These are phyloP conservation scores for Delia radicum DNA, from an alignment of 1,140 invertebrate genomes.

Conservation along the genomic window DNA sequence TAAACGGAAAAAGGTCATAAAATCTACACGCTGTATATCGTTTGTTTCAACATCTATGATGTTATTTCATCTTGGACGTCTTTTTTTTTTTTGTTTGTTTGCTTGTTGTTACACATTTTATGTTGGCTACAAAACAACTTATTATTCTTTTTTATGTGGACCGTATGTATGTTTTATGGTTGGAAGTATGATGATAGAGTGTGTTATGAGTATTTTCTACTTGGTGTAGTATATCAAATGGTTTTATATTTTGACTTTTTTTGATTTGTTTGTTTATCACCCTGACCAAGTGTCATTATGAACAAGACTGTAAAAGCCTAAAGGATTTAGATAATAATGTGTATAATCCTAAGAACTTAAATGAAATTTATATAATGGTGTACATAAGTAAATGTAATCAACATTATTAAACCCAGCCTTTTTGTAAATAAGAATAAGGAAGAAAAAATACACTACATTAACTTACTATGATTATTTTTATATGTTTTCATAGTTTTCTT, in stretches of 20 bases:
- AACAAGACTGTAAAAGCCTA: conserved; percentile 20
- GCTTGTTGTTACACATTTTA: background rate
- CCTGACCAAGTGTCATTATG: conserved; percentile 9
- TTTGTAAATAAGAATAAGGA: no score
- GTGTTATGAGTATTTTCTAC: background rate
- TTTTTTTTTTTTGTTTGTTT: background rate
- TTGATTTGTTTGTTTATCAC: conserved; percentile 21
- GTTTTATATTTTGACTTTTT: background rate
- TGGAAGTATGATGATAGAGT: background rate
- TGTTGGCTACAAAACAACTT: background rate
- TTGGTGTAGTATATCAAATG: background rate
- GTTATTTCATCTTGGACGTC: background rate
- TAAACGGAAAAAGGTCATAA: conserved; percentile 17
- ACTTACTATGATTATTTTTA: no score
- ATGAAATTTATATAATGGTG: background rate
- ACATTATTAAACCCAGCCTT: background rate
- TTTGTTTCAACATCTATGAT: background rate
- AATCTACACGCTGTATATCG: background rate
- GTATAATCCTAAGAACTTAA: conserved; percentile 18
- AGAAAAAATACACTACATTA: no score
- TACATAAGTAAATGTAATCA: background rate
- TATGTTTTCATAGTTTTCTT: no score
- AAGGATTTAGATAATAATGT: conserved; percentile 21
- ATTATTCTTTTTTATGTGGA: background rate
- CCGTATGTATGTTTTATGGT: background rate